Evolutionary conservation across 2,888 invertebrate species (phyloP).

Genomic region (Aspidiotus rigidus): DNA sequence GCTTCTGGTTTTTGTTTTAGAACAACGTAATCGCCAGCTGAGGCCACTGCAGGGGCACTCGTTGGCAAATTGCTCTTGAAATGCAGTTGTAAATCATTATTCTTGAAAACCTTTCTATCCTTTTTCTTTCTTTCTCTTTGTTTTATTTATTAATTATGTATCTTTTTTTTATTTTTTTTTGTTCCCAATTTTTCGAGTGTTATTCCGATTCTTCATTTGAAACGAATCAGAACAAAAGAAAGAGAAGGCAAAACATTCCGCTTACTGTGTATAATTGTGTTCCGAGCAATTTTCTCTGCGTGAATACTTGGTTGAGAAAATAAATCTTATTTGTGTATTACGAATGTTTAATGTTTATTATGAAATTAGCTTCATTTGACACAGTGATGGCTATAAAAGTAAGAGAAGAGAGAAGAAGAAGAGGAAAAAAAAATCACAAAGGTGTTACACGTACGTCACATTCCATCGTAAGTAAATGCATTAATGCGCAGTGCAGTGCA

Average conservation of each 20-base stretch:
- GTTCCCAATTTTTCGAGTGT: not conserved
- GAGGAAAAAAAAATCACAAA: no score
- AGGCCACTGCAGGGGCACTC: constrained; percentile 30
- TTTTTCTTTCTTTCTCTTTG: not conserved
- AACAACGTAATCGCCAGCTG: constrained; percentile 32
- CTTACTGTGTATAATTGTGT: constrained; percentile 33
- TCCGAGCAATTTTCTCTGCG: constrained; percentile 33
- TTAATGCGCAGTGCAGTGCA: no score
- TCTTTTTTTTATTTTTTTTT: not conserved
- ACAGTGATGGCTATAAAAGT: constrained; percentile 9
- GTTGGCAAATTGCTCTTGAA: constrained; percentile 30
- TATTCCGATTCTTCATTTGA: constrained; percentile 19
- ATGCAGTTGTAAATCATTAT: constrained; percentile 30
- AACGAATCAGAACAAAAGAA: constrained; percentile 2
- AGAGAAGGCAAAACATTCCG: not conserved
- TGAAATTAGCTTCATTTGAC: constrained; percentile 33
- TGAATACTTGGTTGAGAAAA: constrained; percentile 25
- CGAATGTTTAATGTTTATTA: constrained; percentile 33
- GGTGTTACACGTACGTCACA: no score
- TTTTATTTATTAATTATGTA: not conserved
- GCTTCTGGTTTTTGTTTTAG: constrained; percentile 30
- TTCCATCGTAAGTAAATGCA: no score
- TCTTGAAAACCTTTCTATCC: not conserved
- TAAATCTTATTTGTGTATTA: constrained; percentile 32
- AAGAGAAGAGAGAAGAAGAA: no score